Evolutionary conservation across 2,113 vertebrate species (phyloP), one percentile per base, ranked within the genome.

Genomic region (Anolis sagrei): DNA sequence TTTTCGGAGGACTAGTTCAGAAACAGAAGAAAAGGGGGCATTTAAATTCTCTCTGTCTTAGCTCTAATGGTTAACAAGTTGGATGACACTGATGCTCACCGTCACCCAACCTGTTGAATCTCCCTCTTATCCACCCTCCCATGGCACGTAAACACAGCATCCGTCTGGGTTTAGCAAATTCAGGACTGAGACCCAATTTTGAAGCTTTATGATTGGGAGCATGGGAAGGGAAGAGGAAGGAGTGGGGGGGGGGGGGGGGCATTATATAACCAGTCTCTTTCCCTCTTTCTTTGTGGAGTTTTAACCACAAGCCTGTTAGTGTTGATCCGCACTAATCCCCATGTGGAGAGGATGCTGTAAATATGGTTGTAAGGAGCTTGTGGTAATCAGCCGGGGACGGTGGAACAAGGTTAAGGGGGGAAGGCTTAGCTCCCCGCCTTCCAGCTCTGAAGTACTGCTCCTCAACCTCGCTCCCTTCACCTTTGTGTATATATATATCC

Each of bases 331-430:
- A 5, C 39, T 86, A 86, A 86, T 86, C 84, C 44, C 44, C 44
- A 19, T 86, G 78, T 75, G 70, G 54, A 34, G 73, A 75, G 82
- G 58, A 83, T 83, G 82, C 72, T 83, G 84, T 86, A 81, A 86
- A 75, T 75, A 81, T 54, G 78, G 84, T 54, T 75, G 54, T 81
- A 81, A 86, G 58, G 58, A 86, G 84, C 78, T 86, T 86, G 78
- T 75, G 78, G 70, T 81, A 64, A 51, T 81, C 84, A 81, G 44
- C 16, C 48, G 54, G 39, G 34, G 44, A 81, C 25, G 8, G 21
- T 49, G 73, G 23, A 39, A 73, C 9, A 62, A 75, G 72, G 81
- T 75, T 58, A 32, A 7, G 4, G 34, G 36, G 68, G 18, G n/a
- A 21, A 18, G 27, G 3, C 39, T 25, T 18, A 49, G 8, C 27